Percentiles rank a stretch among this genome's conserved stretches.
These are phyloP conservation scores for Vireo altiloquus DNA, from an alignment of 2,113 vertebrate genomes.

Conservation along the genomic window DNA sequence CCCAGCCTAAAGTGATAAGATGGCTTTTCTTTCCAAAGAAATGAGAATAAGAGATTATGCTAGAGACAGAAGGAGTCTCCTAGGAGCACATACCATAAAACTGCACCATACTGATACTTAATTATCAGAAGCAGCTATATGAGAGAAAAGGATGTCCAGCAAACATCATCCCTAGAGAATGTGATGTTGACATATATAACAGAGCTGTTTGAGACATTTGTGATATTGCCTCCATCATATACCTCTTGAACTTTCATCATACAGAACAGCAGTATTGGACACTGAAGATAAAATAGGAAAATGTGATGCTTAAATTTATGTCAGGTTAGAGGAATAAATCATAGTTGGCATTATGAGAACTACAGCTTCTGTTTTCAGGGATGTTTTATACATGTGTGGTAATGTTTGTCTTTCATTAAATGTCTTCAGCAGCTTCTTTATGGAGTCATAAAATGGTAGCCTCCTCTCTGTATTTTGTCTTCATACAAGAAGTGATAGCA, in stretches of 20 bases:
- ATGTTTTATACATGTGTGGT: slow-evolving; percentile 66
- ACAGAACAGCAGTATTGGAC: slow-evolving; percentile 29
- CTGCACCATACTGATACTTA: slow-evolving; percentile 68
- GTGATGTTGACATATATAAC: slow-evolving; percentile 29
- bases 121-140: slow-evolving; percentile 74
- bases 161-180: slow-evolving; percentile 52
- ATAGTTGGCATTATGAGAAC: slow-evolving; percentile 53
- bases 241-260: slow-evolving; percentile 62
- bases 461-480: neutral
- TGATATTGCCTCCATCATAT: slow-evolving; percentile 36
- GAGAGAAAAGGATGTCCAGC: slow-evolving; percentile 44
- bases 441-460: slow-evolving; percentile 48
- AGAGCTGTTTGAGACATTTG: slow-evolving; percentile 44
- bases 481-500: slow-evolving; percentile 15
- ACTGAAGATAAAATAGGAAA: slow-evolving; percentile 68
- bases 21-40: slow-evolving; percentile 73
- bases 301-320: slow-evolving; percentile 64
- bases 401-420: slow-evolving; percentile 67
- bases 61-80: slow-evolving; percentile 70
- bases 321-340: slow-evolving; percentile 68
- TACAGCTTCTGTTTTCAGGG: slow-evolving; percentile 62
- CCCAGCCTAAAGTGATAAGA: slow-evolving; percentile 65
- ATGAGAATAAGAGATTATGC: slow-evolving; percentile 74
- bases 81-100: slow-evolving; percentile 68
- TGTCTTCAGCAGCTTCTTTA: slow-evolving; percentile 65